Evolutionary conservation across 2,888 invertebrate species (phyloP), one percentile per base, ranked within the genome.

Genomic region (Trichogramma dendrolimi): DNA sequence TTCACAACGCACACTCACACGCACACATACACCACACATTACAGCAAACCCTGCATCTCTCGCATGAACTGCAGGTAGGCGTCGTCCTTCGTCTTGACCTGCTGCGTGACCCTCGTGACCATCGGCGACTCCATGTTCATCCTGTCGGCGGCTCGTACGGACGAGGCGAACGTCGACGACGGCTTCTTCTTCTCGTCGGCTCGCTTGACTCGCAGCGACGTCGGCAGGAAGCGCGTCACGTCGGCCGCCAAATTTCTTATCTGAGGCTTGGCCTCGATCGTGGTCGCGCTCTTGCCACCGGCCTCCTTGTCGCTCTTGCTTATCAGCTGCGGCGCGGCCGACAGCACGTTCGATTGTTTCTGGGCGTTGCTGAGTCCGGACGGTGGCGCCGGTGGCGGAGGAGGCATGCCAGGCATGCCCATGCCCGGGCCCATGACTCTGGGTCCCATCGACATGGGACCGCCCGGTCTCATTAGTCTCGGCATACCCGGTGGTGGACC

Each of bases 11-110:
- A 27, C 27, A 27, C 14, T 14, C 27, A 27, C 27, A 27, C 27
- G 3, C 3, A 27, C 27, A 27, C 27, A 27, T 2, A 2, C 27
- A 27, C 27, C 27, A 27, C 27, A 11, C 7, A 38, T 75, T 68
- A 76, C 76, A 98, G 83, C 41, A 98, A 82, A 55, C 92, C 94
- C 76, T 96, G 91, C 94, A 99, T 96, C 82, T 99, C 98, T 78
- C 90, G 90, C 96, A 99, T 97, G 78, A 99, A 99, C 79, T 95
- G 94, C 83, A 95, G 91, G 74, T 99, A 99, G 8, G 97, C 98
- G 76, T 98, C 98, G 76, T 98, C 98, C 78, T 97, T 98, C 62
- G 92, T 95, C 67, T 81, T 80, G 27, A 83, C 80, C 65, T 81
- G 82, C 55, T 76, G 75, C 53, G 78, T 75, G 1, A 68, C 65